phyloP scores from a whole-genome alignment of 1,140 invertebrate genomes.

The Cotesia vestalis region DNA sequence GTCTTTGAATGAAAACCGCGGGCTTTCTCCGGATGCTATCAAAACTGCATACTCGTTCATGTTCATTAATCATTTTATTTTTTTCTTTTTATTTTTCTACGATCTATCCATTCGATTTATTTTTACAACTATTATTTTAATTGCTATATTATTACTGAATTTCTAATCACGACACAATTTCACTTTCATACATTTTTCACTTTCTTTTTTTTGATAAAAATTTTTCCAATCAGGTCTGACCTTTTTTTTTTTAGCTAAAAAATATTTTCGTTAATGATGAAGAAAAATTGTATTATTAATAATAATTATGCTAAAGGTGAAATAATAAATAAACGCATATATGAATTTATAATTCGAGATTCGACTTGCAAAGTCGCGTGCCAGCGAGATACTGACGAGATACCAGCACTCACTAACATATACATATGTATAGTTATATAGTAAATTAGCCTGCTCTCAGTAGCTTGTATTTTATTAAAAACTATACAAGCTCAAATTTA shows the following conservation, averaged over 20 bases:
- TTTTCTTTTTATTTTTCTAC: slow-evolving; percentile 25
- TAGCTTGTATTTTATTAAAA: too few relatives aligned
- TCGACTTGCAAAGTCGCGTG: slow-evolving; percentile 18
- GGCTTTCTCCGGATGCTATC: slow-evolving; percentile 47
- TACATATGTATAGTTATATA: background rate
- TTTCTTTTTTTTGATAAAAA: background rate
- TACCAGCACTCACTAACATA: background rate
- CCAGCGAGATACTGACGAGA: slow-evolving; percentile 14
- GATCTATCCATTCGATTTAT: background rate
- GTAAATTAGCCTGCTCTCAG: background rate
- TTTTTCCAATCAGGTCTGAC: too few relatives aligned
- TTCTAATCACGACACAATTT: background rate
- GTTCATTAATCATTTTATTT: slow-evolving; percentile 37
- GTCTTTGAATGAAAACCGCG: slow-evolving; percentile 55
- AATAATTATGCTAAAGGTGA: background rate
- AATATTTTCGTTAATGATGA: too few relatives aligned
- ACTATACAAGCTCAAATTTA: background rate
- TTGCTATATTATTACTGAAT: background rate
- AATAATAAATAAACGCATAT: background rate
- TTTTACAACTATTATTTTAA: too few relatives aligned
- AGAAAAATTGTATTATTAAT: background rate
- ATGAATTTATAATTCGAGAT: background rate
- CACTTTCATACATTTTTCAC: background rate
- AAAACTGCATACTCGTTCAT: slow-evolving; percentile 57
- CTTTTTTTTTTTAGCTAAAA: too few relatives aligned